Evolutionary conservation across 2,113 vertebrate species (phyloP).

Genomic region (Connochaetes taurinus): DNA sequence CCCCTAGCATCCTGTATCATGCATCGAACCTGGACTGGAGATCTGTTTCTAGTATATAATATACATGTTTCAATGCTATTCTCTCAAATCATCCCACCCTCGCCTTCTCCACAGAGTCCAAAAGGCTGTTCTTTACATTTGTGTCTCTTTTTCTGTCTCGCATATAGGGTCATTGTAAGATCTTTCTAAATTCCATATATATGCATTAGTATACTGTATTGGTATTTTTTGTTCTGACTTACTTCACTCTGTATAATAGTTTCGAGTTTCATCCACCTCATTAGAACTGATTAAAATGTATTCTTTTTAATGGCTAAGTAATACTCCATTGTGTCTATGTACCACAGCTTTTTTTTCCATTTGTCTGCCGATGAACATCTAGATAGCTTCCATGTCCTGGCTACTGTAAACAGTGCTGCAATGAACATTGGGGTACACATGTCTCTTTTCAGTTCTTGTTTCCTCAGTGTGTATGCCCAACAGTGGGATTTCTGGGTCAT

Average conservation of each 20-base stretch:
- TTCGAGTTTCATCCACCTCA: neutral
- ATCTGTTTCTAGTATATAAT: neutral
- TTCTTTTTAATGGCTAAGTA: neutral
- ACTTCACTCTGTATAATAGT: neutral
- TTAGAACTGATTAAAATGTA: neutral
- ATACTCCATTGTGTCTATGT: neutral
- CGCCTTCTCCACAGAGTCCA: neutral
- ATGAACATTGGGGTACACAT: neutral
- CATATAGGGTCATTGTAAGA: neutral
- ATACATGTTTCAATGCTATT: neutral
- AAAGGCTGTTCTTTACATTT: neutral
- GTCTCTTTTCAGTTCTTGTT: neutral
- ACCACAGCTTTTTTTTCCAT: neutral
- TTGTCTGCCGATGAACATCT: neutral
- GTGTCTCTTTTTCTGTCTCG: neutral
- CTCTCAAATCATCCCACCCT: neutral
- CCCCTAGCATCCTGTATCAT: neutral
- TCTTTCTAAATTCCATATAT: neutral
- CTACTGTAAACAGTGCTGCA: neutral
- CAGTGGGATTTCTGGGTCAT: neutral
- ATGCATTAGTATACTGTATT: neutral
- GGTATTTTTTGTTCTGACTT: neutral
- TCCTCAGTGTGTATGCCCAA: neutral
- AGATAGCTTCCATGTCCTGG: neutral
- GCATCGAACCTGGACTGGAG: fast-evolving